A percentile compares a stretch with the other conserved stretches of the same genome.
These are phyloP conservation scores for Acanthisitta chloris DNA, from an alignment of 2,113 vertebrate species.

Conservation along the genomic window DNA sequence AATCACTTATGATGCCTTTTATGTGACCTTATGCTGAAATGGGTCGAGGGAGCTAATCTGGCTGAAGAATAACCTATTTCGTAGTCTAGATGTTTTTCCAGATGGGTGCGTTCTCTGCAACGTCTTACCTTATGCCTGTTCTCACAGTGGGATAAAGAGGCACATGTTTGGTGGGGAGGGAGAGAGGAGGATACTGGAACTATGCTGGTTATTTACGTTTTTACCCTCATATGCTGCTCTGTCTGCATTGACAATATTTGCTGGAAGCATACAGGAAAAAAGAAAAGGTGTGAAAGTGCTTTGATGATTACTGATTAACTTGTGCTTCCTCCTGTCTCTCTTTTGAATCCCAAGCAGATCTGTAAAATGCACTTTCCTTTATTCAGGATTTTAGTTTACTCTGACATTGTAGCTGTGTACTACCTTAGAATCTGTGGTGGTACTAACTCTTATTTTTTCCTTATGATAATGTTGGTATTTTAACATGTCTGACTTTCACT, in stretches of 20 bases:
- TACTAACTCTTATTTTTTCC: not conserved
- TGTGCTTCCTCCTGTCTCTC: not conserved
- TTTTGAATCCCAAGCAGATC: not conserved
- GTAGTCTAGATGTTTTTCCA: not conserved
- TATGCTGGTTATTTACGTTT: not conserved
- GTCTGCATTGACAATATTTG: not conserved
- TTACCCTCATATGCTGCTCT: not conserved
- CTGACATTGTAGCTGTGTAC: not conserved
- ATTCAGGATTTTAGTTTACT: not conserved
- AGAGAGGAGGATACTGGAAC: not conserved
- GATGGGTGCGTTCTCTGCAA: not conserved
- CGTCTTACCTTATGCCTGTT: not conserved
- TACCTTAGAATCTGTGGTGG: not conserved
- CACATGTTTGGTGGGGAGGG: not conserved
- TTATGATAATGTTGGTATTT: not conserved
- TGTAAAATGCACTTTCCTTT: not conserved
- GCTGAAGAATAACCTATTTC: not conserved
- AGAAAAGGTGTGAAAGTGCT: not conserved
- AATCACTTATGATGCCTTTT: not conserved
- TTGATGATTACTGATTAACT: not conserved
- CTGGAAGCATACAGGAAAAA: not conserved
- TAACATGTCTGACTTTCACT: slow-evolving; percentile 38
- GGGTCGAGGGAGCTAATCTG: not conserved
- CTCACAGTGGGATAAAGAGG: not conserved
- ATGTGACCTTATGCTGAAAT: not conserved